Conservation (phyloP, 2,888 invertebrate genomes). For the Eupeodes latifasciatus region DNA sequence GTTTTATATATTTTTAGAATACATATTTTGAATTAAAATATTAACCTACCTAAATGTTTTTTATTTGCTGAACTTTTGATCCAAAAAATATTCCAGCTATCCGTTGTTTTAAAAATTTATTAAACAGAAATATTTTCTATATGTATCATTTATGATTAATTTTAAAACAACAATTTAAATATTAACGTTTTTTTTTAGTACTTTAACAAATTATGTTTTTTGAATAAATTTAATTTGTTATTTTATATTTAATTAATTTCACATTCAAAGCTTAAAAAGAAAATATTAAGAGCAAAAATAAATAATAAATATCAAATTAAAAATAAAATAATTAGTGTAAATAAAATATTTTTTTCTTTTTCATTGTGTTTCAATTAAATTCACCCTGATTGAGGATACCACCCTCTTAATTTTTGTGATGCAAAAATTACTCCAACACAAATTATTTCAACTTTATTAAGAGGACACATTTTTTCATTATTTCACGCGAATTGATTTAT, state of each 20-base stretch:
- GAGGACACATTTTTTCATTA: neutral
- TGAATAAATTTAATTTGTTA: neutral
- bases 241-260: neutral
- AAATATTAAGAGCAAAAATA: neutral
- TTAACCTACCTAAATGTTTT: neutral
- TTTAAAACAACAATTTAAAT: neutral
- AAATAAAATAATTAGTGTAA: neutral
- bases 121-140: neutral
- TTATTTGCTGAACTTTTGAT: neutral
- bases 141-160: neutral
- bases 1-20: too few relatives aligned
- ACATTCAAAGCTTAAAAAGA: neutral
- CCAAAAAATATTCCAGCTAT: conserved; percentile 7
- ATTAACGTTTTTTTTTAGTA: neutral
- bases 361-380: neutral
- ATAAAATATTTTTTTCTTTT: neutral
- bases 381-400: neutral
- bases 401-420: too few relatives aligned
- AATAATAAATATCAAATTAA: neutral
- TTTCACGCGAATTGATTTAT: conserved; percentile 4
- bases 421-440: neutral
- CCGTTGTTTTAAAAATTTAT: neutral
- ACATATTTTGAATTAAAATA: too few relatives aligned
- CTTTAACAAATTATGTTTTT: neutral
- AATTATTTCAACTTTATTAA: conserved; percentile 16